Evolutionary conservation across 2,797 vertebrate genomes (phyloP).

Genomic region (Aldrovandia affinis): DNA sequence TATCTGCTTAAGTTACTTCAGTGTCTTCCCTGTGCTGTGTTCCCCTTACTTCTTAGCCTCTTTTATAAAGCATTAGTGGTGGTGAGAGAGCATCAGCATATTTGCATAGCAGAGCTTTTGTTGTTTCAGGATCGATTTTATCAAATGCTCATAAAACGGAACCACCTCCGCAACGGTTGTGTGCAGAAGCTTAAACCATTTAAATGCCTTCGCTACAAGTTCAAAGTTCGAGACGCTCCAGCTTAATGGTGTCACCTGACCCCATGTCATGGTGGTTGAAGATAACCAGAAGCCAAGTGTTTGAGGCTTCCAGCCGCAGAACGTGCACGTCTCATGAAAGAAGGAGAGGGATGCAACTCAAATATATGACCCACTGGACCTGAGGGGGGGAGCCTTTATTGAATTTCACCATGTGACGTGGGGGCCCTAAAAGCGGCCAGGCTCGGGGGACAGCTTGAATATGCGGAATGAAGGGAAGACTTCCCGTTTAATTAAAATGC

Average conservation of each 20-base stretch:
- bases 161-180: slow-evolving; percentile 55
- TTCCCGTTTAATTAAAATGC: slow-evolving; percentile 61
- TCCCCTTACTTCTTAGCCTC: neutral
- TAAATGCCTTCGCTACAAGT: slow-evolving; percentile 49
- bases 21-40: neutral
- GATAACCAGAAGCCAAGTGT: neutral
- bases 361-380: slow-evolving; percentile 25
- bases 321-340: slow-evolving; percentile 2
- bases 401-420: slow-evolving; percentile 32
- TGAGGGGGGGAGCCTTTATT: slow-evolving; percentile 44
- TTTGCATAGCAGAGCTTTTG: slow-evolving; percentile 33
- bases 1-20: neutral
- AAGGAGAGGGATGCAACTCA: neutral
- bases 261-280: slow-evolving; percentile 46
- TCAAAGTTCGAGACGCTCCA: slow-evolving; percentile 50
- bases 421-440: slow-evolving; percentile 23
- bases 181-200: slow-evolving; percentile 52
- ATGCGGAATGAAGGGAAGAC: slow-evolving; percentile 36
- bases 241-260: slow-evolving; percentile 42
- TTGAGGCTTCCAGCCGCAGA: neutral
- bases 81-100: slow-evolving; percentile 27
- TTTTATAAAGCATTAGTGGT: neutral
- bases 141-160: slow-evolving; percentile 46
- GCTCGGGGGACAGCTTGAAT: slow-evolving; percentile 33
- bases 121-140: slow-evolving; percentile 54